These are phyloP conservation scores for Corythaixoides concolor DNA, from an alignment of 2,113 vertebrate genomes.

Conservation along the genomic window DNA sequence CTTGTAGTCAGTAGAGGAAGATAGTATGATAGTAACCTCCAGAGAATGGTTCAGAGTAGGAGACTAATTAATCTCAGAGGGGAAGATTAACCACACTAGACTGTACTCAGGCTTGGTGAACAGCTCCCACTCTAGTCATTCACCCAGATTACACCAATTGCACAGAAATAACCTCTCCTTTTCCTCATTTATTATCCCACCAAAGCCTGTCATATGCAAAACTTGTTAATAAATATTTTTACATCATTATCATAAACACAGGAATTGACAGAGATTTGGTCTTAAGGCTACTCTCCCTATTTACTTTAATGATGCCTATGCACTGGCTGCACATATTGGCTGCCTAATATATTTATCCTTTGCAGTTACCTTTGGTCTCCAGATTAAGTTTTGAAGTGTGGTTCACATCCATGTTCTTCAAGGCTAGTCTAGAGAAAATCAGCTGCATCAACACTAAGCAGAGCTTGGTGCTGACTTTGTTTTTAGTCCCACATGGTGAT, in stretches of 20 bases:
- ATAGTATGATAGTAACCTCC: not conserved
- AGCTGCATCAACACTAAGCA: not conserved
- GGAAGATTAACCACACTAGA: not conserved
- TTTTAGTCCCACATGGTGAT: not conserved
- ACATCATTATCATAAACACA: not conserved
- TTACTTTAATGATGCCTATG: not conserved
- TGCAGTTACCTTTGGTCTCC: not conserved
- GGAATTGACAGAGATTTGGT: not conserved
- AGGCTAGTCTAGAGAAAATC: not conserved
- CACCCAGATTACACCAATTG: not conserved
- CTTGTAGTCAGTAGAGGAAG: not conserved
- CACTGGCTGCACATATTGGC: not conserved
- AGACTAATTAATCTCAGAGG: conserved; percentile 47
- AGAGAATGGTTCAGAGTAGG: not conserved
- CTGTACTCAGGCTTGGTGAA: not conserved
- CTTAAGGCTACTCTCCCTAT: not conserved
- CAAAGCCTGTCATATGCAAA: not conserved
- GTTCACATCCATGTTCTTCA: not conserved
- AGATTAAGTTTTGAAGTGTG: not conserved
- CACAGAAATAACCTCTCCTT: not conserved
- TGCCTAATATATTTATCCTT: not conserved
- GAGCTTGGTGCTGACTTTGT: not conserved
- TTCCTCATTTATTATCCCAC: not conserved
- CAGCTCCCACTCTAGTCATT: not conserved
- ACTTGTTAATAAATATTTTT: not conserved